Conservation (phyloP, 1,140 invertebrate species). For the Paraescarpia echinospica region DNA sequence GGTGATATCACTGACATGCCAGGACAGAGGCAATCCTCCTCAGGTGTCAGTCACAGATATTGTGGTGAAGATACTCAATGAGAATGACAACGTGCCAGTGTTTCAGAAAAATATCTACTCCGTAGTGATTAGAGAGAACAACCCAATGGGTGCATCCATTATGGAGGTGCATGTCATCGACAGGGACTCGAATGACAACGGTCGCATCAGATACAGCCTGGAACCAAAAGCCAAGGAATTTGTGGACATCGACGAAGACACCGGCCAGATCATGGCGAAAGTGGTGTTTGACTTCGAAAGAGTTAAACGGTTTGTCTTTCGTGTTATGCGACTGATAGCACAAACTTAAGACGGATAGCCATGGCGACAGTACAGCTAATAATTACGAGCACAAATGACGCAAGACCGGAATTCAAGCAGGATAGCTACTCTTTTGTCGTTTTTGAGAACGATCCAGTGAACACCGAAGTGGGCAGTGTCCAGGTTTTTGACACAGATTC, state of each 20-base stretch:
- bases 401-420: too few species aligned
- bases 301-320: slow-evolving; percentile 15
- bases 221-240: neutral
- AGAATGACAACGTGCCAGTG: too few species aligned
- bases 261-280: slow-evolving; percentile 15
- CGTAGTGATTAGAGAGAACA: too few species aligned
- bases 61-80: too few species aligned
- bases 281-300: slow-evolving; percentile 29
- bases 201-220: slow-evolving; percentile 85
- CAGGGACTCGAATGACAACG: too few species aligned
- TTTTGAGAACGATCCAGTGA: slow-evolving; percentile 24
- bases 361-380: neutral
- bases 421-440: slow-evolving; percentile 24
- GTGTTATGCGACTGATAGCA: slow-evolving; percentile 21
- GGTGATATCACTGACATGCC: too few species aligned
- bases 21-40: too few species aligned
- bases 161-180: slow-evolving; percentile 79
- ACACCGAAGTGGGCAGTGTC: too few species aligned
- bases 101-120: too few species aligned
- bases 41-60: too few species aligned
- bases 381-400: too few species aligned
- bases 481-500: slow-evolving; percentile 23
- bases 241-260: slow-evolving; percentile 11
- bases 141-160: slow-evolving; percentile 79
- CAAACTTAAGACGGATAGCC: slow-evolving; percentile 2